phyloP scores from a whole-genome alignment of 1,140 invertebrate species.

The Drosophila busckii region DNA sequence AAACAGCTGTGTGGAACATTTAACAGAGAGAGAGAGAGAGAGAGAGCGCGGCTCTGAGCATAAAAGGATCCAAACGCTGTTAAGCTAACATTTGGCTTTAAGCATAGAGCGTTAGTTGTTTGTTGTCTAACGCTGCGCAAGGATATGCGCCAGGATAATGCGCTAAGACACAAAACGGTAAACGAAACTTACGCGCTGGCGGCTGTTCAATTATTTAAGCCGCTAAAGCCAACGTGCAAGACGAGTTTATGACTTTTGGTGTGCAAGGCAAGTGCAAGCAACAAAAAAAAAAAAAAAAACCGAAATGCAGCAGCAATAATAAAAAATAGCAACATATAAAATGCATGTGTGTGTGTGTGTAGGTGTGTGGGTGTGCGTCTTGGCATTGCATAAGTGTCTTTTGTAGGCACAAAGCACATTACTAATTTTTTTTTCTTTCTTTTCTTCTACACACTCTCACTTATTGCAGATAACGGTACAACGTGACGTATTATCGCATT shows the following conservation, averaged over 20 bases:
- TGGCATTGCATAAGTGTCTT: constrained; percentile 56
- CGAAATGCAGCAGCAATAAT: constrained; percentile 10
- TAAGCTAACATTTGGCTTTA: no score
- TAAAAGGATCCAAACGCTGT: no score
- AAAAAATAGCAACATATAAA: constrained; percentile 31
- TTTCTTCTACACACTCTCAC: constrained; percentile 11
- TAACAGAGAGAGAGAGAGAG: no score
- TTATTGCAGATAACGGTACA: constrained; percentile 44
- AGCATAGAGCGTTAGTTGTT: constrained; percentile 40
- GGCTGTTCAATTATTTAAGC: constrained; percentile 58
- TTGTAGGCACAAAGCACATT: no score
- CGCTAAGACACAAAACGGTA: not conserved
- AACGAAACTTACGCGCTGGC: constrained; percentile 23
- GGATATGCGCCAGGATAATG: constrained; percentile 50
- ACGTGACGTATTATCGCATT: constrained; percentile 46
- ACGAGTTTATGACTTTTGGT: constrained; percentile 50
- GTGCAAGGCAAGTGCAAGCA: constrained; percentile 17
- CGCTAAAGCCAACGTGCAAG: constrained; percentile 36
- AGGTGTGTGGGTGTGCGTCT: constrained; percentile 23
- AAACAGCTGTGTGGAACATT: no score
- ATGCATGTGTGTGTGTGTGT: not conserved
- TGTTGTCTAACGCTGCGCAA: constrained; percentile 38
- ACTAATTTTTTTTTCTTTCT: constrained; percentile 24
- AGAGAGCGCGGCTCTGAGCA: no score
- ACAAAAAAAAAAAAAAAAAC: constrained; percentile 16